Conservation (phyloP, 2,888 invertebrate species). For the Pristionchus fissidentatus region DNA sequence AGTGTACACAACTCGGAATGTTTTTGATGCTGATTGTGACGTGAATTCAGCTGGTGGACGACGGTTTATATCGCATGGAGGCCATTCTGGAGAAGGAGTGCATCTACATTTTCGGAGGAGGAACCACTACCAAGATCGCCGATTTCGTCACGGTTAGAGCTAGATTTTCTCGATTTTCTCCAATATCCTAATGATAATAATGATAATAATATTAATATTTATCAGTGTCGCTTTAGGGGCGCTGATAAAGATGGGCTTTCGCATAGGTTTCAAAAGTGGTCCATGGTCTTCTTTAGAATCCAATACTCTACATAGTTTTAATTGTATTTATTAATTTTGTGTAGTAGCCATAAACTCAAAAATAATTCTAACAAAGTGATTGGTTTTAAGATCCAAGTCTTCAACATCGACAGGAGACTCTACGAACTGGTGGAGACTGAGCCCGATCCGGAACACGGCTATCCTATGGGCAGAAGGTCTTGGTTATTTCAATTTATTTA, state of each 20-base stretch:
- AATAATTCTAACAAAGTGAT: too few relatives aligned
- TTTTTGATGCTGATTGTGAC: background rate
- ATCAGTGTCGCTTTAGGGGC: too few relatives aligned
- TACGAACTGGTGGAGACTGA: background rate
- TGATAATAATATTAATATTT: too few relatives aligned
- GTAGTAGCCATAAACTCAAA: background rate
- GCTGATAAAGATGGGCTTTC: too few relatives aligned
- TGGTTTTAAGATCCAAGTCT: constrained; percentile 23
- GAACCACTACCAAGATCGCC: constrained; percentile 3
- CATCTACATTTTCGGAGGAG: constrained; percentile 45
- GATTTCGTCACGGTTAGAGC: background rate
- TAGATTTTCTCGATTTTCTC: too few relatives aligned
- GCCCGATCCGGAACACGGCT: constrained; percentile 35
- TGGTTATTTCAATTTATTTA: background rate
- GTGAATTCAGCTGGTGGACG: background rate
- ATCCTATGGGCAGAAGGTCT: constrained; percentile 33
- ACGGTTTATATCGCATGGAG: constrained; percentile 44
- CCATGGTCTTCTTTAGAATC: too few relatives aligned
- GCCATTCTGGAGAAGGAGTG: constrained; percentile 15
- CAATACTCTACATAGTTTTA: too few relatives aligned
- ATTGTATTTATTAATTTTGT: too few relatives aligned
- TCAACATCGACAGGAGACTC: background rate
- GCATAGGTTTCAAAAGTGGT: too few relatives aligned
- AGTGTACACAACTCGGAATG: background rate
- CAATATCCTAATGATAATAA: too few relatives aligned